Evolutionary conservation across 1,140 invertebrate genomes (phyloP), one percentile per base, ranked within the genome.

Genomic region (Drosophila pallidifrons): DNA sequence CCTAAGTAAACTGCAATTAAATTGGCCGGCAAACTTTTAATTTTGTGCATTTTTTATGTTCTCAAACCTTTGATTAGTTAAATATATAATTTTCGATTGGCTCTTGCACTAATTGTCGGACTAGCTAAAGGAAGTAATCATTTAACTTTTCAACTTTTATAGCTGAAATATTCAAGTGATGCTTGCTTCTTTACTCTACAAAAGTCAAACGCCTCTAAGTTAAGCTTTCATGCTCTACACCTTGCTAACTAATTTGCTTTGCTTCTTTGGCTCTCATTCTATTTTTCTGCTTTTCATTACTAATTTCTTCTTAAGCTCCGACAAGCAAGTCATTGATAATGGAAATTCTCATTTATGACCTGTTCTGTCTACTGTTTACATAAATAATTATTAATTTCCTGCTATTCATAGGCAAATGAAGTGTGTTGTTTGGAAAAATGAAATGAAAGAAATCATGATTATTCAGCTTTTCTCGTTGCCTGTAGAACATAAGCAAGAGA

Each of bases 311-410:
- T 28, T 10, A 30, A 28, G 11, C 20, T 28, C n/a, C 2, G 20
- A 52, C n/a, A 46, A 47, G 38, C 25, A 13, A 41, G 30, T 54
- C 71, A 74, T 69, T 16, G 15, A 71, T 64, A 47, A 64, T 46
- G 10, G 28, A 32, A 35, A 54, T 54, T 3, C 13, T 25, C 30
- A 8, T n/a, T 59, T 43, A 5, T 30, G 7, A 7, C 52, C 35
- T 63, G 41, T 58, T 49, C 35, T n/a, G 1, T n/a, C 10, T 16
- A 46, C 54, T 63, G 32, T 64, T 71, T 64, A 20, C 58, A 63
- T 35, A 15, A 30, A 72, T 59, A 68, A 73, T 38, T 64, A 47
- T 20, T 28, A 64, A 68, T 82, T 78, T 78, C 54, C 65, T 66
- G 60, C 32, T 79, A 58, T 32, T 64, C 67, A 52, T 52, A n/a